Evolutionary conservation across 2,888 invertebrate species (phyloP), one percentile per base, ranked within the genome.

Genomic region (Drosophila vallismaia): DNA sequence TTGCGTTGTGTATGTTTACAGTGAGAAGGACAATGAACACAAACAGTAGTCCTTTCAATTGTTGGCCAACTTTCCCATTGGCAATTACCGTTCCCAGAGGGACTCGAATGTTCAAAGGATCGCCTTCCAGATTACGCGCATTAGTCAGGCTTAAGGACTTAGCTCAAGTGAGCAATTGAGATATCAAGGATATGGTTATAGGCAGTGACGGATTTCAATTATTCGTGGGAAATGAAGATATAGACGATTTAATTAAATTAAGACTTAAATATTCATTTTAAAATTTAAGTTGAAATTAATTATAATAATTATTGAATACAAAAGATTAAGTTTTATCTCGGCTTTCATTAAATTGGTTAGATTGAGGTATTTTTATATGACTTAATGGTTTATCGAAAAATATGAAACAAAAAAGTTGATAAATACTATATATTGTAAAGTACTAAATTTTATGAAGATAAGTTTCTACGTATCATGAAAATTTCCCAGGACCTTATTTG

Each of bases 31-130:
- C 74, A 66, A 56, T 48, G 24, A 28, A 48, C 8, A 51, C 57
- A 68, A 45, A 68, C 57, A 56, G 72, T 58, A 75, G 55, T 59
- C 66, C 73, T 75, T 63, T 54, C 88, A 74, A 78, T 88, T 90
- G 89, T 89, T 88, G 90, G 78, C 83, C 76, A 86, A 90, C 85
- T 89, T 90, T 90, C 90, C 87, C 90, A 64, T 64, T 64, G 52
- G 40, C 42, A 49, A 60, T 54, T 54, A 40, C 28, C 38, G 56
- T 53, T 56, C 55, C 71, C 66, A 66, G 12, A 46, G 72, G 59
- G 62, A 63, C 55, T 46, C 31, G 45, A 59, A 31, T 48, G 58
- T 26, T 68, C 42, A 12, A 36, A 36, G 40, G 40, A 8, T 42
- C 14, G 14, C 38, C 12, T 36, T 10, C 38, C 46, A 63, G 80